Evolutionary conservation across 92 coral and sea anemone genomes (phyloP).

Genomic region (Paramuricea clavata): DNA sequence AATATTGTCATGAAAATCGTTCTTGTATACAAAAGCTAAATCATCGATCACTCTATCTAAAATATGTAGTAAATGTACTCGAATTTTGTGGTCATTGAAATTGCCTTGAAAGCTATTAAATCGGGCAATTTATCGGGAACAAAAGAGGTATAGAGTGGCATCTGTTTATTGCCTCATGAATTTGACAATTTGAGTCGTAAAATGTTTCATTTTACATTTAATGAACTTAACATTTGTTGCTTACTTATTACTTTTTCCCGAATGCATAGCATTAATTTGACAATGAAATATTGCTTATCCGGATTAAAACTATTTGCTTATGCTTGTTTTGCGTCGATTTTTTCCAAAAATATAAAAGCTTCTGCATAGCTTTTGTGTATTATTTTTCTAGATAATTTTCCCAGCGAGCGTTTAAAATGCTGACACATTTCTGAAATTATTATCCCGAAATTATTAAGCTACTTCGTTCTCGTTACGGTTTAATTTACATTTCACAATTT

Average conservation of each 20-base stretch:
- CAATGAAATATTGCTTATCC: conserved; percentile 33
- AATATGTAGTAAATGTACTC: conserved; percentile 4
- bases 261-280: conserved; percentile 20
- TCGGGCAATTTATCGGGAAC: background rate
- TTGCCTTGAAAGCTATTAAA: background rate
- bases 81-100: conserved; percentile 7
- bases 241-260: conserved; percentile 15
- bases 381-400: background rate
- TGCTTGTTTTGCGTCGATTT: conserved; percentile 13
- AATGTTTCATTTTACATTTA: background rate
- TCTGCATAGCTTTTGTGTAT: too few species aligned
- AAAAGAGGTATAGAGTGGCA: background rate
- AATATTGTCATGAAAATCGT: conserved; percentile 6
- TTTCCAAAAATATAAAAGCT: background rate
- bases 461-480: background rate
- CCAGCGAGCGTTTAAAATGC: background rate
- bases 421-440: background rate
- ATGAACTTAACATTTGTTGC: conserved; percentile 28
- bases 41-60: conserved; percentile 20
- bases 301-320: conserved; percentile 7
- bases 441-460: background rate
- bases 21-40: background rate
- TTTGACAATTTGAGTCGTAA: background rate
- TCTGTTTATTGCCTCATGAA: background rate
- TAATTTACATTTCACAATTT: background rate